phyloP scores from a whole-genome alignment of 2,888 invertebrate species.

The Dromius quadrimaculatus region DNA sequence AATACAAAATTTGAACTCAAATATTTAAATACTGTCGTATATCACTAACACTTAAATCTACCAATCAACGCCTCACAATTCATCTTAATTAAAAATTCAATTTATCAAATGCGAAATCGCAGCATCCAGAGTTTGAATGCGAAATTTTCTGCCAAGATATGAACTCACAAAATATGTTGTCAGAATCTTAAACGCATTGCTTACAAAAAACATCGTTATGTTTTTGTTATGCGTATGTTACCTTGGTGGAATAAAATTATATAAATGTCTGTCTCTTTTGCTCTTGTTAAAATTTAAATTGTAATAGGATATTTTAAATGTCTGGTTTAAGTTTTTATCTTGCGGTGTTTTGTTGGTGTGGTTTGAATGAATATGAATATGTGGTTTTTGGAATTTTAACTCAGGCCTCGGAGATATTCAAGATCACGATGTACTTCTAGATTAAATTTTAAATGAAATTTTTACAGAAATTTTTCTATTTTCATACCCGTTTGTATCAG shows the following conservation, averaged over 20 bases:
- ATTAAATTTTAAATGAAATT: neutral
- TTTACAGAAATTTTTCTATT: neutral
- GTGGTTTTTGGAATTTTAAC: neutral
- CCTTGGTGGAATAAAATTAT: conserved; percentile 21
- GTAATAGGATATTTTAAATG: conserved; percentile 29
- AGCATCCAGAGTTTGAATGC: neutral
- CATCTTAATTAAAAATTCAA: conserved; percentile 26
- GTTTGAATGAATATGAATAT: neutral
- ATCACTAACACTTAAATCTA: no score
- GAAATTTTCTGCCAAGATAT: conserved; percentile 26
- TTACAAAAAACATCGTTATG: conserved; percentile 10
- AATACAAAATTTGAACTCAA: no score
- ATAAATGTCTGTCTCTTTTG: conserved; percentile 28
- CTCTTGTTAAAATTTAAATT: neutral
- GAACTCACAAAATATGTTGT: conserved; percentile 15
- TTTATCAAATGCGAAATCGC: conserved; percentile 16
- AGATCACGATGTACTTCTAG: neutral
- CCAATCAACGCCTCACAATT: conserved; percentile 16
- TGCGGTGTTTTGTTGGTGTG: conserved; percentile 6
- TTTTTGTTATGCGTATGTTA: conserved; percentile 16
- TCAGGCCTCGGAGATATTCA: neutral
- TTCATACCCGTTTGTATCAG: no score
- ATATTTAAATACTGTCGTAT: no score
- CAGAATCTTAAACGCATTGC: conserved; percentile 35
- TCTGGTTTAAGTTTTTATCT: neutral